Evolutionary conservation across 92 coral and sea anemone genomes (phyloP).

Genomic region (Pocillopora meandrina): DNA sequence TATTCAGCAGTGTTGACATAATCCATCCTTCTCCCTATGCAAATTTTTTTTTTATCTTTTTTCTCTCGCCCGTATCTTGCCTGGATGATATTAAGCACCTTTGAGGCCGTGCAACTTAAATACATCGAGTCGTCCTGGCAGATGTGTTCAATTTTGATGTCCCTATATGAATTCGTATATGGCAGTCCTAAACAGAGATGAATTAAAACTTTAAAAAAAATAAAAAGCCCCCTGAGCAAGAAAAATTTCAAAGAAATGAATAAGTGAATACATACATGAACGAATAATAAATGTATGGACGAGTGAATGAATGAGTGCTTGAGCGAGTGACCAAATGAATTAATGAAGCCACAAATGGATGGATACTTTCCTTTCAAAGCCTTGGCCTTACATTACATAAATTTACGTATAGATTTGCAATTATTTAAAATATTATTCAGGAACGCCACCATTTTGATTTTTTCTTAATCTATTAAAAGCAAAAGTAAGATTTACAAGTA

Average conservation of each 20-base stretch:
- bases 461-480: too few relatives aligned
- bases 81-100: neutral
- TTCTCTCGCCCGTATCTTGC: neutral
- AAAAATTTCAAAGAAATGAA: too few relatives aligned
- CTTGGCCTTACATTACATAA: too few relatives aligned
- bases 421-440: too few relatives aligned
- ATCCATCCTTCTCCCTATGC: neutral
- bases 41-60: neutral
- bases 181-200: neutral
- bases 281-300: neutral
- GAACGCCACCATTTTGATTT: too few relatives aligned
- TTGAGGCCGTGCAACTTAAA: neutral
- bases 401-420: too few relatives aligned
- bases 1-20: neutral
- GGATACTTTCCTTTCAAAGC: too few relatives aligned
- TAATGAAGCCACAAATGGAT: too few relatives aligned
- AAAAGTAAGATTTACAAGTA: too few relatives aligned
- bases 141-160: neutral
- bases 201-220: too few relatives aligned
- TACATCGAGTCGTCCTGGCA: constrained; percentile 21
- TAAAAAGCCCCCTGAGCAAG: too few relatives aligned
- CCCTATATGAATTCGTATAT: neutral
- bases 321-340: neutral
- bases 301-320: neutral
- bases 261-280: neutral